Evolutionary conservation across 2,113 vertebrate species (phyloP), one percentile per base, ranked within the genome.

Genomic region (Scalopus aquaticus): DNA sequence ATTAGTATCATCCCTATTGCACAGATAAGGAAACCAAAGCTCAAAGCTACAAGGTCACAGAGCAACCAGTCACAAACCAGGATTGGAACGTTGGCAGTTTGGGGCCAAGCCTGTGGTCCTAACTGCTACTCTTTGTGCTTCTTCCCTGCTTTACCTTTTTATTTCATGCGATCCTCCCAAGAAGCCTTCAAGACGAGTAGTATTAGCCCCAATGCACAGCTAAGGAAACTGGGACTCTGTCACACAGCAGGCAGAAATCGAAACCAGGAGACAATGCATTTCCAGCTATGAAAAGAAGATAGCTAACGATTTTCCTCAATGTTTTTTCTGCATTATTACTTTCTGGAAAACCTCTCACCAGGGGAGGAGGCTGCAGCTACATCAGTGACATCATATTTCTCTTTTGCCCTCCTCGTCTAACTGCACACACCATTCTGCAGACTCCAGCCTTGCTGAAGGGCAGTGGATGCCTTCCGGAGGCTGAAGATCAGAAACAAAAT

Each of bases 211-310:
- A 42, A 17, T 64, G 49, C 80, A 77, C 44, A 90, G 74, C 69
- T 73, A 32, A 86, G 70, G 60, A 83, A 78, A 73, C 35, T n/a
- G 22, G 28, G 54, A 10, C 20, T 74, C 15, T 37, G 80, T 37
- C 74, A 76, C 44, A 30, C 35, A 39, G 81, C 81, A 51, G 64
- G 85, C n/a, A 16, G 17, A 70, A 78, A 78, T 74, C 44, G 42
- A n/a, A 60, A 58, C 42, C 42, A 67, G 42, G 65, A 79, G n/a
- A 64, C 54, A 86, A 26, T 46, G 35, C 24, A 49, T 69, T 65
- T 82, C 65, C 51, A 79, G 81, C 73, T 56, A 58, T 72, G 90
- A 93, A 49, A 72, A 62, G 72, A 87, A 67, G 96, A 93, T 30
- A 46, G 93, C 62, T 76, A 35, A 32, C 60, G 37, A 13, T n/a